Evolutionary conservation across 2,888 invertebrate species (phyloP), one percentile per base, ranked within the genome.

Genomic region (Venusia cambrica): DNA sequence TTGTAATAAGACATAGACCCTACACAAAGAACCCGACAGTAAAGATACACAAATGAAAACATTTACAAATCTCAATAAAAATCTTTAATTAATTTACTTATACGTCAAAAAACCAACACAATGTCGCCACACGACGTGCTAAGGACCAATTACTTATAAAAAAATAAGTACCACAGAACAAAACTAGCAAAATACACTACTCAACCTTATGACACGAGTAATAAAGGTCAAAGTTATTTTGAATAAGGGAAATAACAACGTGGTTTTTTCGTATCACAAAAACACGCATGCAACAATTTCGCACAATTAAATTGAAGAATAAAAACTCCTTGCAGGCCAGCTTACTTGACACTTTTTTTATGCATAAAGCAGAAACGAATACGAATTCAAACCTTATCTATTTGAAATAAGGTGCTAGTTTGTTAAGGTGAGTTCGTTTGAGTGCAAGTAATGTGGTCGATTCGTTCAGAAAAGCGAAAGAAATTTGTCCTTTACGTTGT

Each of bases 201-300:
- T 36, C n/a, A 31, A 30, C 33, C 22, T 32, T 44, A 39, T 26
- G 4, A 2, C 5, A 5, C 4, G 2, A n/a, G 6, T 0, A n/a
- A 2, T 35, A 44, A 27, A n/a, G 7, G 5, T 19, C 16, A 9
- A 18, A 26, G 15, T 18, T 8, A 10, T 3, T 16, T 31, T 25
- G 20, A 2, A 1, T 5, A 18, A 10, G 2, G n/a, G 11, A 4
- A 14, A 2, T 0, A 22, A 12, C 32, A 21, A 37, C 9, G 12
- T 27, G 24, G 37, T 32, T 29, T 24, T 38, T 26, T 39, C 9
- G 17, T 38, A 57, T 42, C 38, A 63, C 61, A 63, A 69, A 61
- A 76, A 79, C 77, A 73, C 56, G 75, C 71, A 73, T 70, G 74
- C 67, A 71, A 75, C 79, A 74, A 79, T 81, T 79, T 77, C 63